Evolutionary conservation across 2,113 vertebrate species (phyloP), one percentile per base, ranked within the genome.

Genomic region (Austrofundulus limnaeus): DNA sequence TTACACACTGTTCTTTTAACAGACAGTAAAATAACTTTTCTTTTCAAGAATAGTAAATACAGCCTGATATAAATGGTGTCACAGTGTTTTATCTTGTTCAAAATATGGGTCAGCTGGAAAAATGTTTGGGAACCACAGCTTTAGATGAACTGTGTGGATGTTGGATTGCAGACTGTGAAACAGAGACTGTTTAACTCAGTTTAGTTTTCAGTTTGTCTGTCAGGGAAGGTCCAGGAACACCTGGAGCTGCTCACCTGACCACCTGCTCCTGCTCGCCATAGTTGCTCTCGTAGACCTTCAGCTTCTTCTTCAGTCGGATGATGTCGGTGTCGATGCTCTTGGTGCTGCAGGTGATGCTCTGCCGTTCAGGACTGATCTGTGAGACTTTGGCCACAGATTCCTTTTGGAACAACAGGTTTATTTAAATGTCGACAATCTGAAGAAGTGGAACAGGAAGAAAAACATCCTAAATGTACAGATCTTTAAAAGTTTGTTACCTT

Each of bases 231-330:
- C 3, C 2, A 47, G 45, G n/a, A n/a, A 54, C 2, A 21, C n/a
- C 11, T 41, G 2, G 3, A 1, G 15, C 11, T 34, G 7, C 65
- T 78, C 90, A 96, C 96, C 90, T 93, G 78, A 94, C 80, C 81
- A 96, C 94, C 86, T 94, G 92, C 55, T 96, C 93, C 77, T 92
- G 90, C 81, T 94, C 91, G 49, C 95, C 95, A 50, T 91, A 90
- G 77, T 75, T 93, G 68, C 87, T 80, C 78, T 83, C 92, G 55
- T 93, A 92, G 31, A 89, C 82, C 14, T 67, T 54, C 41, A 86
- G 45, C 48, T 66, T 79, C 66, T 21, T 77, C 60, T 66, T 59
- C 52, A 86, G 62, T 0, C 56, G 52, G 20, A 72, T 77, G 72
- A 86, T 86, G 69, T 83, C 78, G 0, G 21, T 19, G 66, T 83